phyloP scores from a whole-genome alignment of 2,888 invertebrate genomes.

The Phasia obesa region DNA sequence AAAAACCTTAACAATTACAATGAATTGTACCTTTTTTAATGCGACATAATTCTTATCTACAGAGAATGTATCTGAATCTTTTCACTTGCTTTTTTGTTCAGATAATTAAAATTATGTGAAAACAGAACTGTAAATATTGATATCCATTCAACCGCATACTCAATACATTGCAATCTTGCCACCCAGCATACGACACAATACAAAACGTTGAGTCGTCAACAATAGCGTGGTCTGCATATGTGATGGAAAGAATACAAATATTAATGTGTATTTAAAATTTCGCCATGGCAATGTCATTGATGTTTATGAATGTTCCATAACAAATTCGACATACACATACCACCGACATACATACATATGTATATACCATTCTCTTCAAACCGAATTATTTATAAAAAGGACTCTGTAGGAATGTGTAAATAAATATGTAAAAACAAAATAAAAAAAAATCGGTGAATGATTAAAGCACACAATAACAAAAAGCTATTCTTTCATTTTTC shows the following conservation, averaged over 20 bases:
- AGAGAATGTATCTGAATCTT: background rate
- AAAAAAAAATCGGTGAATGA: background rate
- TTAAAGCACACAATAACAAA: constrained; percentile 7
- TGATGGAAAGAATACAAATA: background rate
- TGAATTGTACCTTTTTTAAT: background rate
- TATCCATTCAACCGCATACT: constrained; percentile 52
- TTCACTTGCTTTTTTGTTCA: background rate
- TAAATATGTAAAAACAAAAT: background rate
- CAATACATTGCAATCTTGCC: constrained; percentile 20
- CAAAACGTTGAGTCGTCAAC: background rate
- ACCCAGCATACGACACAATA: background rate
- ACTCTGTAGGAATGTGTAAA: background rate
- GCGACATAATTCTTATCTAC: background rate
- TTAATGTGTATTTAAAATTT: constrained; percentile 14
- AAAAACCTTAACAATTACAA: background rate
- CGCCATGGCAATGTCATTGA: constrained; percentile 37
- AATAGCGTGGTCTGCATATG: background rate
- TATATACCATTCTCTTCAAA: constrained; percentile 10
- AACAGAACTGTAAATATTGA: constrained; percentile 60
- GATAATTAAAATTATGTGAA: constrained; percentile 53
- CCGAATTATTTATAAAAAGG: background rate
- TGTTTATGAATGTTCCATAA: constrained; percentile 21
- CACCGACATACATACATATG: too few relatives aligned
- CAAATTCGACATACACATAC: background rate
- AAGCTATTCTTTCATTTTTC: background rate